phyloP scores from a whole-genome alignment of 2,888 invertebrate species.

The Leptopilina drosophilae region DNA sequence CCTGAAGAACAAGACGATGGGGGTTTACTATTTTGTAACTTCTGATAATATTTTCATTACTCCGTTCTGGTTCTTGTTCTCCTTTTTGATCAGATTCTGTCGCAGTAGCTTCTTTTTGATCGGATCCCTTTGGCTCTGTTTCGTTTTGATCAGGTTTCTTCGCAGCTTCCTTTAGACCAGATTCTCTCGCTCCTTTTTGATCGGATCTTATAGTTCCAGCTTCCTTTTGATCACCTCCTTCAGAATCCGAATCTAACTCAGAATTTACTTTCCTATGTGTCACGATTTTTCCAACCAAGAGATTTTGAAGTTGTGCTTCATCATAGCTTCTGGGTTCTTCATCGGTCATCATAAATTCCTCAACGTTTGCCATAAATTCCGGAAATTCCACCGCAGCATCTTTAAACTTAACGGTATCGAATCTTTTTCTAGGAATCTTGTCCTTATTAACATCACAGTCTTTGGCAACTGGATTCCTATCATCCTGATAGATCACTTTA shows the following conservation, averaged over 20 bases:
- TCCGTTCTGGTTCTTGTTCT: conserved; percentile 46
- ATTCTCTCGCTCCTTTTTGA: neutral
- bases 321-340: conserved; percentile 61
- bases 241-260: too few species aligned
- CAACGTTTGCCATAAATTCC: conserved; percentile 63
- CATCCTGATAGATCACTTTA: conserved; percentile 69
- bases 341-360: conserved; percentile 61
- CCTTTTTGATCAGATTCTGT: conserved; percentile 16
- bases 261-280: too few species aligned
- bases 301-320: conserved; percentile 7
- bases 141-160: neutral
- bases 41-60: neutral
- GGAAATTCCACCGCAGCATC: conserved; percentile 64
- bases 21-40: conserved; percentile 65
- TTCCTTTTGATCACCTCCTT: neutral
- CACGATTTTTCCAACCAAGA: neutral
- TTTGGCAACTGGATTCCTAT: conserved; percentile 56
- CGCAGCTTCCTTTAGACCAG: conserved; percentile 11
- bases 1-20: conserved; percentile 66
- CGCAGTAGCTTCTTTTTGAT: neutral
- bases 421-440: conserved; percentile 61
- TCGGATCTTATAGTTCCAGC: neutral
- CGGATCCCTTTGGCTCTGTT: neutral
- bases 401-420: conserved; percentile 49
- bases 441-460: conserved; percentile 57